These are phyloP conservation scores for Plebejus argus DNA, from an alignment of 2,888 invertebrate genomes.

Conservation along the genomic window DNA sequence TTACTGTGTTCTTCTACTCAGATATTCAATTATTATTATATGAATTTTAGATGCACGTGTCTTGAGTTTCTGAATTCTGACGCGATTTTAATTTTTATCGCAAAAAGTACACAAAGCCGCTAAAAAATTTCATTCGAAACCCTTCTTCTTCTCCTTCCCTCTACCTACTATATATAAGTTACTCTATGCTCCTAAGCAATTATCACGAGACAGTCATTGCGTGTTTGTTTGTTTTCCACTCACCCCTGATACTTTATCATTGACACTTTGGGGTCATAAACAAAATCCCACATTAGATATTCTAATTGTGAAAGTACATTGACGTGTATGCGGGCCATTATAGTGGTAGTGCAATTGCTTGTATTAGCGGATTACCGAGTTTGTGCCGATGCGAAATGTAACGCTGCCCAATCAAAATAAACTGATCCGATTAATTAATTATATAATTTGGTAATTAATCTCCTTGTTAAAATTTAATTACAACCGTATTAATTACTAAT, in stretches of 20 bases:
- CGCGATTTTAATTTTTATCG: too few species aligned
- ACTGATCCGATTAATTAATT: conserved; percentile 11
- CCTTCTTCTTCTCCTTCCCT: too few species aligned
- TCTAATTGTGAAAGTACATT: neutral
- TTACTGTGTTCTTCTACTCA: too few species aligned
- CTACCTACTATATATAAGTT: too few species aligned
- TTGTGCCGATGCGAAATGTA: conserved; percentile 33
- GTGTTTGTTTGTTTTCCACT: neutral
- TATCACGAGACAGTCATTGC: neutral
- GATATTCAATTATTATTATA: too few species aligned
- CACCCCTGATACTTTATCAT: neutral
- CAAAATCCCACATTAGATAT: neutral
- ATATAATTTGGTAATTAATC: conserved; percentile 16
- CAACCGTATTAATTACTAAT: conserved; percentile 21
- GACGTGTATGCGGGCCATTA: conserved; percentile 55
- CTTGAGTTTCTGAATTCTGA: too few species aligned
- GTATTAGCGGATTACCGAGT: conserved; percentile 40
- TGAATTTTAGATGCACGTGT: too few species aligned
- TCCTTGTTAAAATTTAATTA: conserved; percentile 9
- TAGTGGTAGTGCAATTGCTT: conserved; percentile 39
- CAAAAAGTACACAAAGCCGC: too few species aligned
- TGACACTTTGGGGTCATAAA: neutral
- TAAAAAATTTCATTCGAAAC: too few species aligned
- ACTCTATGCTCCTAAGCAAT: too few species aligned
- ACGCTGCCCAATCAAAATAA: neutral